Evolutionary conservation across 2,888 invertebrate species (phyloP), one percentile per base, ranked within the genome.

Genomic region (Macaria notata): DNA sequence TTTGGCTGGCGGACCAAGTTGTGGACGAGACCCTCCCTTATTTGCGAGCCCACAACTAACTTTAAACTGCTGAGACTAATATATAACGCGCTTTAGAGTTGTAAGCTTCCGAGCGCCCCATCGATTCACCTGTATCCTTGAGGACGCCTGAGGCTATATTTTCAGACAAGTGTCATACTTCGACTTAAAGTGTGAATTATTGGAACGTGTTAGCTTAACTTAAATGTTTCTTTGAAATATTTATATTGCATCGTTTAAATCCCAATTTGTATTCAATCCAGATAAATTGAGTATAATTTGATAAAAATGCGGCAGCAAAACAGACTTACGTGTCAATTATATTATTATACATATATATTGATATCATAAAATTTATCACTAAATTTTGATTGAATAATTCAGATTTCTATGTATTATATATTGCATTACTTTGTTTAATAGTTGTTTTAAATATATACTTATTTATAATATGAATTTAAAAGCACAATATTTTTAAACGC

Each of bases 21-120:
- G 79, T 67, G 77, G 78, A 79, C 76, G 76, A 73, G 75, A 72
- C 76, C 79, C 76, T 75, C 80, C 79, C 81, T 83, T 86, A 86
- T 87, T 86, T 87, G 86, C 77, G 71, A 81, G 78, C 73, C 77
- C 83, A 78, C 79, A 81, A 82, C 78, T 75, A 83, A 87, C 82
- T 88, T 86, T 82, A 82, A 86, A 86, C 83, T 81, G 79, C 75
- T 79, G 72, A 75, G 76, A 77, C 82, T 81, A 83, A 84, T 85
- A 81, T 81, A 86, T 86, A 82, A 82, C 79, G 73, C 75, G 75
- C 76, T 77, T 81, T 77, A 78, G 68, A 76, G 73, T 77, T 79
- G 74, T 74, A 73, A 79, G 75, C 80, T 81, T 76, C 72, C 69
- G 64, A 68, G 63, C 75, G 69, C 72, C 77, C 71, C 71, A 59